Evolutionary conservation across 2,888 invertebrate species (phyloP), one percentile per base, ranked within the genome.

Genomic region (Platypus cylindrus): DNA sequence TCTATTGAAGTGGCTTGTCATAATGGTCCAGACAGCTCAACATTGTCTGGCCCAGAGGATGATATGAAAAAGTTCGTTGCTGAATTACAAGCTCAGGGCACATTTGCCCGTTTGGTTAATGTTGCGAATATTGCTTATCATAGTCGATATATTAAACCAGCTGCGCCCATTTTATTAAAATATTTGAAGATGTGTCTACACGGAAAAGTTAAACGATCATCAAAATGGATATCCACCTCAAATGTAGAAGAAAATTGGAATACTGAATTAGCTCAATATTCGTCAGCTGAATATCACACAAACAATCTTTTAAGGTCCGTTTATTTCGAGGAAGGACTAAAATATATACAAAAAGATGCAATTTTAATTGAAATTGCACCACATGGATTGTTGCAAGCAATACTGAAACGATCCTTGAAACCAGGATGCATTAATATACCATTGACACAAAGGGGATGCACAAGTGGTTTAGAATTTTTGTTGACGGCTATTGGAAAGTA

Each of bases 121-220:
- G 84, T 85, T 50, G 76, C 84, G 32, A 85, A 87, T 51, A 84
- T 89, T 46, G 86, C 93, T 0, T 93, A 90, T 53, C 91, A 93
- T 55, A 87, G 87, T 38, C 71, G 74, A 34, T 86, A 86, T 48
- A 85, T 93, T 49, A 57, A 57, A 48, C 62, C 64, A 20, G 63
- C 65, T 11, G 65, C 62, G 8, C 64, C 63, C 8, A 41, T 49
- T 8, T 48, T 68, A 2, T 45, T 66, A 3, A 52, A 61, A 40
- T 62, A 62, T 40, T 47, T 67, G 2, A 53, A 63, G 43, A 47
- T 62, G 37, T 60, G 73, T 0, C 65, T 67, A 17, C 60, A 61
- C 2, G 47, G 58, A n/a, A 66, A 71, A 1, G 62, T 65, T 32
- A 41, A 43, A 30, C 58, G 79, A 34, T 69, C 73, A 0, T 48